A percentile compares a stretch with the other conserved stretches of the same genome.
phyloP scores from a whole-genome alignment of 2,113 vertebrate species.

The Maccullochella peelii region DNA sequence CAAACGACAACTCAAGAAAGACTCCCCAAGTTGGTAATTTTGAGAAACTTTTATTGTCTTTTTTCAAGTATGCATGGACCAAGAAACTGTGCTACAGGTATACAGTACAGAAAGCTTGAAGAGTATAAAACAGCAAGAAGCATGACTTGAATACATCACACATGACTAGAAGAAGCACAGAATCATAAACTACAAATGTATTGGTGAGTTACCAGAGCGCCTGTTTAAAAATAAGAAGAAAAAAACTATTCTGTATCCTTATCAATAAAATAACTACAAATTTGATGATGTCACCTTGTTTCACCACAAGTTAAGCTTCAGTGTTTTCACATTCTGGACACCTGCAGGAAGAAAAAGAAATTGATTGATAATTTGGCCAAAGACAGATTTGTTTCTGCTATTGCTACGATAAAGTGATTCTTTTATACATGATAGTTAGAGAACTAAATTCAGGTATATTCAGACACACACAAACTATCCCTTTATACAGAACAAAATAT shows the following conservation, averaged over 20 bases:
- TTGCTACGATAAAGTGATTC: not conserved
- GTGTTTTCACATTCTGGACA: constrained; percentile 64
- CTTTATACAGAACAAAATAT: not conserved
- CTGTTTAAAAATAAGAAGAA: constrained; percentile 43
- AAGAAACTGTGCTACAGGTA: constrained; percentile 65
- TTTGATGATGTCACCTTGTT: not conserved
- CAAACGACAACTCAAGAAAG: constrained; percentile 21
- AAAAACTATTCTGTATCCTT: not conserved
- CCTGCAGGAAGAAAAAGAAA: constrained; percentile 61
- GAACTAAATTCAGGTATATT: not conserved
- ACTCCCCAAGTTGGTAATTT: constrained; percentile 25
- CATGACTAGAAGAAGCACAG: constrained; percentile 24
- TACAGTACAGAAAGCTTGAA: constrained; percentile 63
- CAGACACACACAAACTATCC: no score
- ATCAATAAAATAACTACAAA: constrained; percentile 34
- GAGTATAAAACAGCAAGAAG: constrained; percentile 73
- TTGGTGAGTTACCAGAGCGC: constrained; percentile 9
- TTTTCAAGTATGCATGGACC: constrained; percentile 55
- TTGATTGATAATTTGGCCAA: constrained; percentile 23
- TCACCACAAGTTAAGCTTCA: constrained; percentile 14
- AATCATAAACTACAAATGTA: constrained; percentile 40
- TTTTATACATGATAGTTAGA: not conserved
- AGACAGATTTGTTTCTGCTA: not conserved
- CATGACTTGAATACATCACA: constrained; percentile 2
- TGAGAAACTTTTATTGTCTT: constrained; percentile 72